These are phyloP conservation scores for Drosophila lutescens DNA, from an alignment of 2,888 invertebrate species.

Conservation along the genomic window DNA sequence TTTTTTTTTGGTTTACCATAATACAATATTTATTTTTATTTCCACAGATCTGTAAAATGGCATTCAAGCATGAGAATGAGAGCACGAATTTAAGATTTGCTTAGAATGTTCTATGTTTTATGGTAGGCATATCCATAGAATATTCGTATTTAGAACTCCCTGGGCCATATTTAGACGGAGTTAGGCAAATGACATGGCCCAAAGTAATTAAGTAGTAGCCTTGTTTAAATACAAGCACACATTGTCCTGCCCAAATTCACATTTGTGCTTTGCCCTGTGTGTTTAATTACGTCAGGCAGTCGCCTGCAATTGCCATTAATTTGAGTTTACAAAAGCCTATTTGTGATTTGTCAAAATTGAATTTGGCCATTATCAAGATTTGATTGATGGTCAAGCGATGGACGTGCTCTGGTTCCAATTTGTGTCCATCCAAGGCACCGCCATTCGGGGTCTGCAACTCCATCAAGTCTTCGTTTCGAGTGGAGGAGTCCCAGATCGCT, in stretches of 20 bases:
- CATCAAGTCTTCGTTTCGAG: constrained; percentile 2
- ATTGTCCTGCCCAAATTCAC: constrained; percentile 18
- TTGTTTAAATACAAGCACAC: constrained; percentile 39
- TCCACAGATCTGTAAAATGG: constrained; percentile 41
- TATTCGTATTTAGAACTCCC: background rate
- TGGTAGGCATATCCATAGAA: background rate
- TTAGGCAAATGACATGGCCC: constrained; percentile 49
- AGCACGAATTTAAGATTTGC: constrained; percentile 16
- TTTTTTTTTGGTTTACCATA: constrained; percentile 41
- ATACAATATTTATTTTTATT: constrained; percentile 66
- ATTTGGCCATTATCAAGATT: constrained; percentile 73
- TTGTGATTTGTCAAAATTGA: constrained; percentile 79
- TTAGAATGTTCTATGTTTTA: background rate
- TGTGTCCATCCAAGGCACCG: constrained; percentile 22
- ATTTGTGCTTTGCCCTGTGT: constrained; percentile 26
- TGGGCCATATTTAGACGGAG: background rate
- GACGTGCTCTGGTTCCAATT: constrained; percentile 36
- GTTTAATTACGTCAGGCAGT: constrained; percentile 54
- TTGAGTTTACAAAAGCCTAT: constrained; percentile 74
- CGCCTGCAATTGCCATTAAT: constrained; percentile 61
- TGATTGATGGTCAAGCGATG: constrained; percentile 63
- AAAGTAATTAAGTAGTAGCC: constrained; percentile 67
- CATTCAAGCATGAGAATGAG: constrained; percentile 4
- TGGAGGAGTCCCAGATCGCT: constrained; percentile 10
- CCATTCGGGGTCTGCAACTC: background rate